phyloP scores from a whole-genome alignment of 2,888 invertebrate species.

The Noctua fimbriata region DNA sequence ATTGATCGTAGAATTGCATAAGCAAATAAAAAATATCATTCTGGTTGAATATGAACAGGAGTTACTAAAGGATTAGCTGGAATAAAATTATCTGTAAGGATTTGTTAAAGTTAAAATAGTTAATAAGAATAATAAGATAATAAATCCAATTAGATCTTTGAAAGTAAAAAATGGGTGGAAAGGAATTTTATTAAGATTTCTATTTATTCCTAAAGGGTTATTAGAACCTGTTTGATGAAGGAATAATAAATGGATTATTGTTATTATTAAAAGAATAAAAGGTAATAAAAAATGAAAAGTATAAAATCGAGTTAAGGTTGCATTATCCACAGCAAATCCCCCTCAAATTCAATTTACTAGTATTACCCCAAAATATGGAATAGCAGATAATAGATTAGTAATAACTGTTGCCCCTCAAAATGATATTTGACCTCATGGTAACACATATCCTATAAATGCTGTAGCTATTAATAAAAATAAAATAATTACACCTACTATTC shows the following conservation, averaged over 20 bases:
- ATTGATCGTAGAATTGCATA: constrained; percentile 95
- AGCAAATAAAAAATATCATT: constrained; percentile 96
- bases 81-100: constrained; percentile 94
- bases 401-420: constrained; percentile 95
- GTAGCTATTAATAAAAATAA: constrained; percentile 93
- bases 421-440: constrained; percentile 95
- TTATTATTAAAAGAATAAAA: constrained; percentile 91
- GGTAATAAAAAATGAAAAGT: constrained; percentile 93
- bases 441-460: constrained; percentile 94
- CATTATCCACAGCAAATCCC: constrained; percentile 93
- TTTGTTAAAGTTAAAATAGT: constrained; percentile 87
- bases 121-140: constrained; percentile 89
- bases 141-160: constrained; percentile 92
- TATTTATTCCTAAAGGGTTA: constrained; percentile 91
- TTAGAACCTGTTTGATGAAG: constrained; percentile 92
- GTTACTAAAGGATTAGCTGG: constrained; percentile 93
- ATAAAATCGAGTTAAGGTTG: constrained; percentile 94
- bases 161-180: constrained; percentile 92
- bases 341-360: constrained; percentile 94
- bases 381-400: constrained; percentile 93
- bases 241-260: constrained; percentile 92
- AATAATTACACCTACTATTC: constrained; percentile 92
- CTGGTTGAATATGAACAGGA: constrained; percentile 94
- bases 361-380: constrained; percentile 92
- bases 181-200: constrained; percentile 92